Conservation (phyloP, 2,113 vertebrate genomes). For the Corydoras sp. region DNA sequence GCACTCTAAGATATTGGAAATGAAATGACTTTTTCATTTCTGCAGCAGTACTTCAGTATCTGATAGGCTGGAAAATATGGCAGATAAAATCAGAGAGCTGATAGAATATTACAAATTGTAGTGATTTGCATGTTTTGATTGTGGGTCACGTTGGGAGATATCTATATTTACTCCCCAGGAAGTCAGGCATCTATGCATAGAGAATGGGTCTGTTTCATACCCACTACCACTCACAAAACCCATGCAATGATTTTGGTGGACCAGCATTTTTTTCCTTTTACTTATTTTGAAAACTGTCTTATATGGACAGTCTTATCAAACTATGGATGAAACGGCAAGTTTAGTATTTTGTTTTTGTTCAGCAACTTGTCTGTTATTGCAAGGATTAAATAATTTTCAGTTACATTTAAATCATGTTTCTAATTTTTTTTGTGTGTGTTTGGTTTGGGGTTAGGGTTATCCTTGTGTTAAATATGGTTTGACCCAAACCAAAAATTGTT, state of each 20-base stretch:
- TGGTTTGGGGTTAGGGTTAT: too few relatives aligned
- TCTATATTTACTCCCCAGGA: slow-evolving; percentile 39
- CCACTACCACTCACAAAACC: neutral
- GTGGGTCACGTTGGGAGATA: slow-evolving; percentile 42
- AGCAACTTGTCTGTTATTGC: too few relatives aligned
- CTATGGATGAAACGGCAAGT: neutral
- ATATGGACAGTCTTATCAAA: slow-evolving; percentile 1
- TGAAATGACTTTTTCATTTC: slow-evolving; percentile 41
- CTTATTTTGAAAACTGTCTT: too few relatives aligned
- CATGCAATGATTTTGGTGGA: slow-evolving; percentile 21
- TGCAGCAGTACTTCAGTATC: slow-evolving; percentile 37
- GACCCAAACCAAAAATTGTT: too few relatives aligned
- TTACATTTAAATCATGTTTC: too few relatives aligned
- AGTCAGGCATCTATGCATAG: slow-evolving; percentile 39
- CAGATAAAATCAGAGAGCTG: slow-evolving; percentile 52
- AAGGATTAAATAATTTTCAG: too few relatives aligned
- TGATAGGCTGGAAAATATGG: slow-evolving; percentile 41
- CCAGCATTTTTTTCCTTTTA: neutral
- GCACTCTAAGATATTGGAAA: slow-evolving; percentile 40
- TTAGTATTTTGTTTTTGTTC: neutral
- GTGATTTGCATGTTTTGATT: slow-evolving; percentile 62
- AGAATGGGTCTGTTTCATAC: slow-evolving; percentile 35
- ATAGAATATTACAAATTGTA: slow-evolving; percentile 57
- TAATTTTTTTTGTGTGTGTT: too few relatives aligned
- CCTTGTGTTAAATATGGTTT: too few relatives aligned